A percentile compares a stretch with the other conserved stretches of the same genome.
Evolutionary conservation across 2,888 invertebrate species (phyloP).

Genomic region (Zonitis immaculata): DNA sequence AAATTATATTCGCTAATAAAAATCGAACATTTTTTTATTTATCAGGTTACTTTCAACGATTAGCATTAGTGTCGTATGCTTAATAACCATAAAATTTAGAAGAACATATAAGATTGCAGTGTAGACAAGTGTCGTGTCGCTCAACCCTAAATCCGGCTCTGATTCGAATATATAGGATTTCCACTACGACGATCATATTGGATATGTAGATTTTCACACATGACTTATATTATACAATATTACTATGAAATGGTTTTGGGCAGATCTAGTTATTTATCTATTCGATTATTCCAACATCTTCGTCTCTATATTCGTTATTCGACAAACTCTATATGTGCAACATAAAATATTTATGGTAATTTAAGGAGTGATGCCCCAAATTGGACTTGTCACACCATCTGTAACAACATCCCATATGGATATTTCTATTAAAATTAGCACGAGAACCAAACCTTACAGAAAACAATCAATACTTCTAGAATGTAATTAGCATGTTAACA

Average conservation of each 20-base stretch:
- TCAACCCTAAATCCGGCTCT: no score
- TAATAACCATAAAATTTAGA: no score
- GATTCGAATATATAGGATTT: not conserved
- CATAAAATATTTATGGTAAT: not conserved
- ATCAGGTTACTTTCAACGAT: no score
- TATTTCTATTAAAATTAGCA: constrained; percentile 15
- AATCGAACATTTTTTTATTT: no score
- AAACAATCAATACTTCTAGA: constrained; percentile 27
- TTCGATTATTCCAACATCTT: constrained; percentile 8
- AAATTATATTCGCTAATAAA: no score
- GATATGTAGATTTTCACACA: constrained; percentile 2
- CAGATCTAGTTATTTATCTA: constrained; percentile 11
- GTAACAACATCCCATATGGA: constrained; percentile 1
- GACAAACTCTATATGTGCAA: no score
- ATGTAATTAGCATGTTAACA: constrained; percentile 31
- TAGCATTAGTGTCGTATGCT: no score
- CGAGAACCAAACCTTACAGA: constrained; percentile 13
- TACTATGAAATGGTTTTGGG: not conserved
- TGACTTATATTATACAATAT: not conserved
- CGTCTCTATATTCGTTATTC: no score
- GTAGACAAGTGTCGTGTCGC: no score
- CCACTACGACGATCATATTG: not conserved
- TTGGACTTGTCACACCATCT: not conserved
- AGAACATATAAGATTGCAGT: no score
- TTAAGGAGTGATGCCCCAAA: not conserved